Base-by-base conservation (phyloP, 2,797 vertebrate genomes). In the Neostethus bicornis region DNA sequence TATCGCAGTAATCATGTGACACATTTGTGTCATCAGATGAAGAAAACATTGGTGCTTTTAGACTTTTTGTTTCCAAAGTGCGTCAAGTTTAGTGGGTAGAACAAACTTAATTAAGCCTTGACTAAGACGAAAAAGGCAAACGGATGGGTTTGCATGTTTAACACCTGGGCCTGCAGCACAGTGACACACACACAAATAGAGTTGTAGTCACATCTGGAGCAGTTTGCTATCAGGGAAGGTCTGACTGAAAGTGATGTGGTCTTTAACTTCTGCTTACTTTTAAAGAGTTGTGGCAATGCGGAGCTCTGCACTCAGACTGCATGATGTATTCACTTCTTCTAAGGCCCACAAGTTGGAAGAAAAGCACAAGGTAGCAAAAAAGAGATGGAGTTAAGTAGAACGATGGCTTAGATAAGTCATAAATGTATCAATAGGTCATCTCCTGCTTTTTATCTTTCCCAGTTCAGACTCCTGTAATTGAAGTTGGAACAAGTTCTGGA, bases 91-190 rank as follows among this genome's bases (percentile, higher is more conserved):
- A 39, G 31, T 41, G 53, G 62, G 43, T 19, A n/a, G n/a, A n/a
- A n/a, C n/a, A n/a, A n/a, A n/a, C n/a, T n/a, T n/a, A n/a, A n/a
- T n/a, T n/a, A n/a, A n/a, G n/a, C n/a, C n/a, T n/a, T n/a, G n/a
- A n/a, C n/a, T 8, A 4, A 19, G 1, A 20, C 32, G 39, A 14
- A 8, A 42, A 32, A 45, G 32, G 35, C 21, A 47, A 14, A 39
- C 29, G 55, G 58, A 53, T 42, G 21, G 35, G 61, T 61, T 49
- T 29, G 13, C 47, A 55, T 83, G 79, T 84, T 87, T 87, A 90
- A 89, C 88, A 92, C 89, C 87, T 90, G 89, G 91, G 91, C 87
- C 90, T 77, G 91, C 89, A 89, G 69, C 44, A 59, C 61, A 64
- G 41, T 89, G 87, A 87, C 87, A 80, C 83, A 79, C 72, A 74